A percentile compares a stretch with the other conserved stretches of the same genome.
phyloP scores from a whole-genome alignment of 92 coral and sea anemone genomes.

The Zoanthus gigantus region DNA sequence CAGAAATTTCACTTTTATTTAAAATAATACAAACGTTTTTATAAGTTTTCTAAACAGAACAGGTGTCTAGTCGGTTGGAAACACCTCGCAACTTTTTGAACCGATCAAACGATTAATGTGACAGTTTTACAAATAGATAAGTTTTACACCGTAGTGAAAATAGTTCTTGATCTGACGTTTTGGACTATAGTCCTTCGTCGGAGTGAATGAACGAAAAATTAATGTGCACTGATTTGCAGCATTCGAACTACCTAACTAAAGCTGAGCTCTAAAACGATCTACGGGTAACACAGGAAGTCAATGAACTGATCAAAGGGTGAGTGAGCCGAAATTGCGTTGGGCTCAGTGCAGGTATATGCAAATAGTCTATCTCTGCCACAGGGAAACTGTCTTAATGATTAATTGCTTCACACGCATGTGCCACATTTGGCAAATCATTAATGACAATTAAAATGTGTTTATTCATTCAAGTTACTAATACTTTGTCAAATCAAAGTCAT shows the following conservation, averaged over 20 bases:
- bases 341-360: conserved; percentile 63
- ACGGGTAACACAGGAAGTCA: conserved; percentile 9
- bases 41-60: conserved; percentile 40
- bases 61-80: conserved; percentile 24
- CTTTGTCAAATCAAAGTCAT: conserved; percentile 51
- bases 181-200: no score
- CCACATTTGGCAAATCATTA: conserved; percentile 91
- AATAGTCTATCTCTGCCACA: conserved; percentile 65
- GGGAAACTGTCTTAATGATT: conserved; percentile 81
- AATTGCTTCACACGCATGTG: conserved; percentile 77
- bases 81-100: conserved; percentile 8
- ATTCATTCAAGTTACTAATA: conserved; percentile 72
- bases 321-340: conserved; percentile 20
- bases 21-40: conserved; percentile 27
- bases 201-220: no score
- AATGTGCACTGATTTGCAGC: background rate
- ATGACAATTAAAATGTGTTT: conserved; percentile 95
- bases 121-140: background rate
- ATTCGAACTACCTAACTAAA: background rate
- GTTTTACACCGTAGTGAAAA: no score
- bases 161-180: no score
- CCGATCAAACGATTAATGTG: background rate
- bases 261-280: conserved; percentile 23
- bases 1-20: background rate
- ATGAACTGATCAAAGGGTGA: conserved; percentile 21